Percentiles rank a stretch among this genome's conserved stretches.
These are phyloP conservation scores for Syngnathus typhle DNA, from an alignment of 2,113 vertebrate species.

Conservation along the genomic window DNA sequence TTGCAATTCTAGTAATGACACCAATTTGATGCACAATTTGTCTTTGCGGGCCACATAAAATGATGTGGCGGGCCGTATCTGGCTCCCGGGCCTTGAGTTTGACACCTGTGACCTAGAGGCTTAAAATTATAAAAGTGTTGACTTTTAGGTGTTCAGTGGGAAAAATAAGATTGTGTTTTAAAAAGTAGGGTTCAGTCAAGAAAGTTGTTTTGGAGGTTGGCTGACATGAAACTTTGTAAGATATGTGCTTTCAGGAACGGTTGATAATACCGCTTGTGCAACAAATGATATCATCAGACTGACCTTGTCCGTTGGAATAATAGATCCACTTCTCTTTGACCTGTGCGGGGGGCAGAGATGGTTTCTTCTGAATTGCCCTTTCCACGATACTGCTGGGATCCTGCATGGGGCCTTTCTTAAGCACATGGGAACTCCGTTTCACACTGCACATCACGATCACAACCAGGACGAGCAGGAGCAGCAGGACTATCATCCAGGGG, in stretches of 20 bases:
- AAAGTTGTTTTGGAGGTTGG: no score
- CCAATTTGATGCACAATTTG: no score
- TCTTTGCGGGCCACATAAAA: no score
- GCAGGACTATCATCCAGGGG: constrained; percentile 96
- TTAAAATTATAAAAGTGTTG: neutral
- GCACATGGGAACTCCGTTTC: constrained; percentile 85
- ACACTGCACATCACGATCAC: constrained; percentile 91
- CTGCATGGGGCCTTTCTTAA: constrained; percentile 92
- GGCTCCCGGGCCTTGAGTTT: no score
- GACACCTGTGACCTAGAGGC: no score
- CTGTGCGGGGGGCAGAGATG: constrained; percentile 64
- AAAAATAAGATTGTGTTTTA: no score
- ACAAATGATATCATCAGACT: constrained; percentile 39
- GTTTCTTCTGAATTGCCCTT: constrained; percentile 86
- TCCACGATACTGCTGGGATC: constrained; percentile 92
- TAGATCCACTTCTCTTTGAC: constrained; percentile 93
- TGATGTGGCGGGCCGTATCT: no score
- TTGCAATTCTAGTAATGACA: no score
- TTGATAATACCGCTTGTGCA: no score
- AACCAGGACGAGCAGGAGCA: constrained; percentile 87
- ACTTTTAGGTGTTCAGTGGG: constrained; percentile 1
- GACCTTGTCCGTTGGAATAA: constrained; percentile 90
- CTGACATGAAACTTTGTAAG: no score
- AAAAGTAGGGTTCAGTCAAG: no score
- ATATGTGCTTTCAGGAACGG: no score